A percentile compares a stretch with the other conserved stretches of the same genome.
phyloP scores from a whole-genome alignment of 2,113 vertebrate species.

The Heterotilapia buettikoferi region DNA sequence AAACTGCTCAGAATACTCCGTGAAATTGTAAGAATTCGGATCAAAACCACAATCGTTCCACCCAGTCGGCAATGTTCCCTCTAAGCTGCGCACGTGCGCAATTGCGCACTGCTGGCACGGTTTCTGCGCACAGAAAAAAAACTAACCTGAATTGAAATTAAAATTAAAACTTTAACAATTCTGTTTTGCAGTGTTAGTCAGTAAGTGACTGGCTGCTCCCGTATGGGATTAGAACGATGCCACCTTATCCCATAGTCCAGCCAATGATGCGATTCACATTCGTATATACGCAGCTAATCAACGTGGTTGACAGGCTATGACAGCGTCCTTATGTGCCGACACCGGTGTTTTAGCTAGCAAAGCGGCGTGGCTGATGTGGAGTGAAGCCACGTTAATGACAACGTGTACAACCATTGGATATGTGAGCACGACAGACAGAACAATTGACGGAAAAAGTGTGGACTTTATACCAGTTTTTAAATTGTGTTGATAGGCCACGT shows the following conservation, averaged over 20 bases:
- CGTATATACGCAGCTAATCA: background rate
- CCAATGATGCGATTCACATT: rapidly evolving
- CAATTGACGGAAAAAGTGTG: no score
- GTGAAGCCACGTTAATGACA: no score
- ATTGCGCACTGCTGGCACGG: no score
- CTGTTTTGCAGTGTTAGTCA: rapidly evolving
- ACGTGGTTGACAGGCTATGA: rapidly evolving
- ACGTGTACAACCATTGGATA: no score
- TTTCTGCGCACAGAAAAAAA: no score
- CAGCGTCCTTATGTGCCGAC: no score
- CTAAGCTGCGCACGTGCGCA: background rate
- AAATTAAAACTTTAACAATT: background rate
- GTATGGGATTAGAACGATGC: rapidly evolving
- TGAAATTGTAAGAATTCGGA: background rate
- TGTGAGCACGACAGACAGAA: no score
- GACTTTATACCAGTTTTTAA: no score
- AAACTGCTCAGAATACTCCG: background rate
- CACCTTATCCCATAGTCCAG: rapidly evolving
- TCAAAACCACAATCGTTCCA: background rate
- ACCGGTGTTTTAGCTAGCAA: no score
- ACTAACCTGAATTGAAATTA: background rate
- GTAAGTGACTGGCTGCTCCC: rapidly evolving
- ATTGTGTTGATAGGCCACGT: no score
- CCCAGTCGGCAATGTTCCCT: background rate
- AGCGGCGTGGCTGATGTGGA: no score